Conservation (phyloP, 2,888 invertebrate genomes). For the Macrophya annulata region DNA sequence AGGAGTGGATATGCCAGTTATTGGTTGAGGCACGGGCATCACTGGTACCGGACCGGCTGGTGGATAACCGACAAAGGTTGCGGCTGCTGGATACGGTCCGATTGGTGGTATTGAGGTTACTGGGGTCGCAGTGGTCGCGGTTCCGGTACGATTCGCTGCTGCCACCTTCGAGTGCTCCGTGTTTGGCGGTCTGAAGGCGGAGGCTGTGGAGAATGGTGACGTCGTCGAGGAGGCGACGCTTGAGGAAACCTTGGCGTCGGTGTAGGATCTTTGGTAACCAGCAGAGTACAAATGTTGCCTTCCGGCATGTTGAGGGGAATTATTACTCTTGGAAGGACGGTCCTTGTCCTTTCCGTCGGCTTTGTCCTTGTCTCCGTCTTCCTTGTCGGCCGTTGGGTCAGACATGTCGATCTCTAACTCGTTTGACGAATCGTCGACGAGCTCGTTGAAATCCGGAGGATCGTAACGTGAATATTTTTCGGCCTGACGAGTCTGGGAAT, state of each 20-base stretch:
- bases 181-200: constrained; percentile 89
- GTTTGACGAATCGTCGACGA: constrained; percentile 89
- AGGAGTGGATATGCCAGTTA: constrained; percentile 70
- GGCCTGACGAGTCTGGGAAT: constrained; percentile 67
- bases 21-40: constrained; percentile 74
- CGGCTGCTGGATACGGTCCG: constrained; percentile 86
- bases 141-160: constrained; percentile 66
- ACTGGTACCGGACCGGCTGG: constrained; percentile 76
- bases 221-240: constrained; percentile 79
- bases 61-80: constrained; percentile 88
- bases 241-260: constrained; percentile 81
- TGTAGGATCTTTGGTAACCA: constrained; percentile 79
- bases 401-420: constrained; percentile 91
- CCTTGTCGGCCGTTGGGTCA: constrained; percentile 85
- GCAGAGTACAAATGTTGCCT: constrained; percentile 78
- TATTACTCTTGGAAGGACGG: constrained; percentile 71
- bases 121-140: constrained; percentile 63
- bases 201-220: constrained; percentile 87
- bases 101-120: constrained; percentile 78
- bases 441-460: constrained; percentile 88
- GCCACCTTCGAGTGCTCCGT: constrained; percentile 84
- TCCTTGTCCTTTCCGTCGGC: constrained; percentile 81
- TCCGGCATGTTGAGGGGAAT: constrained; percentile 66
- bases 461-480: constrained; percentile 85
- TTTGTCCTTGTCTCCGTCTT: constrained; percentile 82